Conservation (phyloP, 1,140 invertebrate species). For the Euwallacea similis region DNA sequence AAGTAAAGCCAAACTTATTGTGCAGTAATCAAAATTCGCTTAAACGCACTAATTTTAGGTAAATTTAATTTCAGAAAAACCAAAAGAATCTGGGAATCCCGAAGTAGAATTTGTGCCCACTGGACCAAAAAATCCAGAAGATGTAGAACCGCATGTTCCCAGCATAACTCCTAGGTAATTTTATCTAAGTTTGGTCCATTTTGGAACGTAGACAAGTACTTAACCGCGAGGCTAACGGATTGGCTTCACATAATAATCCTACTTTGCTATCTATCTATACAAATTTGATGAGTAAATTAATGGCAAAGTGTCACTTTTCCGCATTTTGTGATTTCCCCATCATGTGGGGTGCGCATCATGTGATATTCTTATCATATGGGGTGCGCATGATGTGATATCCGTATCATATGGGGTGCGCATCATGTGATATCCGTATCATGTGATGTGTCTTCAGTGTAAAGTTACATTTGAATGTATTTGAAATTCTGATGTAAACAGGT, state of each 20-base stretch:
- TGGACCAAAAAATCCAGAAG: conserved; percentile 27
- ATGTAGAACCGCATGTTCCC: conserved; percentile 6
- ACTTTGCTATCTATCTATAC: too few species aligned
- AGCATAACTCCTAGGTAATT: conserved; percentile 32
- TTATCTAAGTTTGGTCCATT: background rate
- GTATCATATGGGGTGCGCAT: too few species aligned
- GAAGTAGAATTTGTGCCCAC: conserved; percentile 32
- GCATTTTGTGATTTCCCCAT: too few species aligned
- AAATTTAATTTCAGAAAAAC: background rate
- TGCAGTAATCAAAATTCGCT: background rate
- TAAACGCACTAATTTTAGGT: background rate
- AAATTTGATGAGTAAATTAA: too few species aligned
- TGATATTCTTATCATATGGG: too few species aligned
- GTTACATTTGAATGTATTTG: background rate
- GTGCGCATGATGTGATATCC: too few species aligned
- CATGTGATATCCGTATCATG: too few species aligned
- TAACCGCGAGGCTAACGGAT: too few species aligned
- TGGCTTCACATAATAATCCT: too few species aligned
- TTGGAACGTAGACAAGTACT: too few species aligned
- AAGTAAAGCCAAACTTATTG: background rate
- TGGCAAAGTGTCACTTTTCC: background rate
- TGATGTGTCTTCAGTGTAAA: background rate
- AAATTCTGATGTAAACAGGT: conserved; percentile 1
- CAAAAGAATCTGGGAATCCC: conserved; percentile 26
- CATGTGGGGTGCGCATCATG: too few species aligned